These are phyloP conservation scores for Drosophila pegasa DNA, from an alignment of 2,888 invertebrate genomes.

Conservation along the genomic window DNA sequence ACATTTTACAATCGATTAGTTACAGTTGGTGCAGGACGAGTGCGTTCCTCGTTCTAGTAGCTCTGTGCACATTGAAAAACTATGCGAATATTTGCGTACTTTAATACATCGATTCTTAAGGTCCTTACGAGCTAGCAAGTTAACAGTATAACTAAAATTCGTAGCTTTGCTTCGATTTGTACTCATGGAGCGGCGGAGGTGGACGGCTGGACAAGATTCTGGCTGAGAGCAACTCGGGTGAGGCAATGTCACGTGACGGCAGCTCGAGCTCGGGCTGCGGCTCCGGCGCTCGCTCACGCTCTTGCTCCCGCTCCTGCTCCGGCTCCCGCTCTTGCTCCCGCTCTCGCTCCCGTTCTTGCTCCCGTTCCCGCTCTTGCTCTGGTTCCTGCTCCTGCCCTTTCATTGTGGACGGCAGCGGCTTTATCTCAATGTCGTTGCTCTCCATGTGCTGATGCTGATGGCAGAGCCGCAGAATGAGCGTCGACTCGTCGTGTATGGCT, in stretches of 20 bases:
- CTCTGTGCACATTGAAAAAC: constrained; percentile 51
- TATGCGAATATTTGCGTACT: constrained; percentile 46
- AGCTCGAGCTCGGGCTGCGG: background rate
- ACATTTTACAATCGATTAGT: background rate
- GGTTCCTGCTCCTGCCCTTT: constrained; percentile 28
- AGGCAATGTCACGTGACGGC: background rate
- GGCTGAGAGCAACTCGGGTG: background rate
- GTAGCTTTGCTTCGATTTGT: constrained; percentile 48
- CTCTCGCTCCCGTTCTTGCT: background rate
- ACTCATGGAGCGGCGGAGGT: constrained; percentile 55
- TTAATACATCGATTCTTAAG: constrained; percentile 58
- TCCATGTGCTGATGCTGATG: constrained; percentile 84
- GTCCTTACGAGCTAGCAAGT: constrained; percentile 50
- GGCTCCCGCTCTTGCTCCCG: background rate
- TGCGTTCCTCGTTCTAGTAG: background rate
- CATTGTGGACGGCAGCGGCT: constrained; percentile 65
- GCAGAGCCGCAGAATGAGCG: constrained; percentile 82
- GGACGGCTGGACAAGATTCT: constrained; percentile 10
- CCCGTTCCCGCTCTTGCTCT: background rate
- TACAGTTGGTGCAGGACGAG: background rate
- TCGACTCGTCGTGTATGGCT: constrained; percentile 84
- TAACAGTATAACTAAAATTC: constrained; percentile 42
- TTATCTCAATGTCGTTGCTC: constrained; percentile 83
- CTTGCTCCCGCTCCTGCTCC: background rate
- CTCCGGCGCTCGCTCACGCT: constrained; percentile 3